Evolutionary conservation across 2,113 vertebrate genomes (phyloP), one percentile per base, ranked within the genome.

Genomic region (Ceyx margarethae): DNA sequence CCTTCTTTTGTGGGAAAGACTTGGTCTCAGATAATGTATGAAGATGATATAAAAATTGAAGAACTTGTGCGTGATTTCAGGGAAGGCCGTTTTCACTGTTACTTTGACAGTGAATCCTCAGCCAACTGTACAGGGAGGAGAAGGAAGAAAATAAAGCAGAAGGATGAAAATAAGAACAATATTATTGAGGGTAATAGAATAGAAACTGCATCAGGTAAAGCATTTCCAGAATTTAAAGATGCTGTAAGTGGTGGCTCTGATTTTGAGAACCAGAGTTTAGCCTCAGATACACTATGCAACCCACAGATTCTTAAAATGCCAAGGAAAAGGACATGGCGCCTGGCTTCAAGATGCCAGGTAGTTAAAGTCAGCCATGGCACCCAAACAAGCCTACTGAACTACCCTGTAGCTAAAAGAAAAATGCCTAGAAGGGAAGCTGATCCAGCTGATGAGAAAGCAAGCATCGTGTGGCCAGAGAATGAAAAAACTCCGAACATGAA

Each of bases 1-100:
- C 96, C 97, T 86, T 98, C 98, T 77, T 99, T 99, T 96, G 97
- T 97, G 65, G 98, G 98, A 61, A 99, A 99, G 95, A 98, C 97
- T 4, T 98, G 97, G 98, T 96, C 98, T 67, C 98, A 99, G 76
- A 98, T 99, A 28, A 98, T 98, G 96, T 94, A 95, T 75, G 98
- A 99, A 96, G 98, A 99, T 69, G 98, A 99, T 87, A 87, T 97
- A 77, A 98, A 98, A 95, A 98, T 98, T 71, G 97, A 98, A 54
- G 94, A 87, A 28, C 97, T 99, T 62, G 98, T 98, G 25, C 97
- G 94, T 58, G 98, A 98, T 95, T 99, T 98, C 95, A 98, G 97
- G 95, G 96, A 97, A 80, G 98, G 97, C 25, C 96, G 83, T 57
- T 98, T 98, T 94, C 96, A 92, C 66, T 98, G 98, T 95, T 98